Conservation (phyloP, 2,888 invertebrate genomes). For the Piscicola geometra region DNA sequence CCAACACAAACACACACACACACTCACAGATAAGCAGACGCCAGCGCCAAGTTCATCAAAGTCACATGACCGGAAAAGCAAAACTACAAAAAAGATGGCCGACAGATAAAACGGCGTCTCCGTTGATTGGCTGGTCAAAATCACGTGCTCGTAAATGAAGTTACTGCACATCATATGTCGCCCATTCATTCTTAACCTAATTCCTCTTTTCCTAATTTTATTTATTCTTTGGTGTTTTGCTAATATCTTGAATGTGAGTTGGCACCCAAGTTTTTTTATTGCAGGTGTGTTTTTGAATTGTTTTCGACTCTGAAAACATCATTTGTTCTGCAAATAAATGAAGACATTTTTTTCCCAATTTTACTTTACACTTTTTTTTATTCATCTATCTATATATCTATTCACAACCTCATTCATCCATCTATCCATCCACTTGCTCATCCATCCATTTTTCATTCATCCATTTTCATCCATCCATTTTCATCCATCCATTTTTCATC, state of each 20-base stretch:
- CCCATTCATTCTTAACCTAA: not conserved
- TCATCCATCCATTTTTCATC: not conserved
- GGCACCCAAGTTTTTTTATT: not conserved
- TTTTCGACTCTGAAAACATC: too few species aligned
- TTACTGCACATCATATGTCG: slow-evolving; percentile 3
- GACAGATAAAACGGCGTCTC: slow-evolving; percentile 7
- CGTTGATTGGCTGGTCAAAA: slow-evolving; percentile 25
- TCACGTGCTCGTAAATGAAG: slow-evolving; percentile 25
- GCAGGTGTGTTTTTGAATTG: too few species aligned
- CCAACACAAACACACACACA: too few species aligned
- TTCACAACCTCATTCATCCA: too few species aligned
- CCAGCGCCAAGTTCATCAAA: not conserved
- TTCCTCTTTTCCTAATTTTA: not conserved
- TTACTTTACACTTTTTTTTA: too few species aligned
- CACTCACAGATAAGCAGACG: not conserved
- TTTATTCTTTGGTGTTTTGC: not conserved
- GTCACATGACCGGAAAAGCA: slow-evolving; percentile 16
- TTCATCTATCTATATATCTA: too few species aligned
- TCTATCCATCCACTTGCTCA: too few species aligned
- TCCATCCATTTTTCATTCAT: not conserved
- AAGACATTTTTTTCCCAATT: too few species aligned
- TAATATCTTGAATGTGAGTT: not conserved
- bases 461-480: not conserved
- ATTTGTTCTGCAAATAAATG: too few species aligned
- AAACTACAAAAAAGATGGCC: slow-evolving; percentile 25